A percentile compares a stretch with the other conserved stretches of the same genome.
Evolutionary conservation across 92 coral and sea anemone genomes (phyloP).

Genomic region (Umimayanthus kanabou): DNA sequence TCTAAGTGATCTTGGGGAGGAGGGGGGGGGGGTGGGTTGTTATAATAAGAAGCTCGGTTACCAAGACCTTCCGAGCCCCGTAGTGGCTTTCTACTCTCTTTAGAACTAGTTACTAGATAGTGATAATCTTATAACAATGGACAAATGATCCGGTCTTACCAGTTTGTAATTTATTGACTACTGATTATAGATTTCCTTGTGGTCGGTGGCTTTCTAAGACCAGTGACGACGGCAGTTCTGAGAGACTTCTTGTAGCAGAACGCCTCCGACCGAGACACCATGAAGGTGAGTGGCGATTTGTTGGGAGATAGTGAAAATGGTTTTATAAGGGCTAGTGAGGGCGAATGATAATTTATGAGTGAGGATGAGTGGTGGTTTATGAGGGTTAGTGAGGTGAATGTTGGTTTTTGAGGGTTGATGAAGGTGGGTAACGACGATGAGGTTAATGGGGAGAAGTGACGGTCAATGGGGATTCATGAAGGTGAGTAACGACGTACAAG

Average conservation of each 20-base stretch:
- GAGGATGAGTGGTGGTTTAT: neutral
- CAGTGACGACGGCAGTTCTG: constrained; percentile 95
- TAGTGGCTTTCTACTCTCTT: no score
- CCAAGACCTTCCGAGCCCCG: no score
- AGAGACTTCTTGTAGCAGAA: constrained; percentile 94
- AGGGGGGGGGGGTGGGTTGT: no score
- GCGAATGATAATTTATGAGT: neutral
- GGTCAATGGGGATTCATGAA: neutral
- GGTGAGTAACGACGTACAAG: neutral
- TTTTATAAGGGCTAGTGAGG: neutral
- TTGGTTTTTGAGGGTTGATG: neutral
- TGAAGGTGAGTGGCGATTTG: constrained; percentile 69
- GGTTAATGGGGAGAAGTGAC: no score
- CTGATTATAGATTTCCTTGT: constrained; percentile 78
- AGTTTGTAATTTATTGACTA: neutral
- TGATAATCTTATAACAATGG: no score
- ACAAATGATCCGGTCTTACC: neutral
- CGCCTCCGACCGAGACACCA: constrained; percentile 67
- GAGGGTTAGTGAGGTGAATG: neutral
- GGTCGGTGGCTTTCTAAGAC: constrained; percentile 96
- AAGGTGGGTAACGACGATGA: neutral
- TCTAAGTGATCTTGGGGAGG: no score
- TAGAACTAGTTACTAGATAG: no score
- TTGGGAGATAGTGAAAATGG: neutral
- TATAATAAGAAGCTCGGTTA: no score